Conservation (phyloP, 1,140 invertebrate genomes). For the Ceratitis capitata region DNA sequence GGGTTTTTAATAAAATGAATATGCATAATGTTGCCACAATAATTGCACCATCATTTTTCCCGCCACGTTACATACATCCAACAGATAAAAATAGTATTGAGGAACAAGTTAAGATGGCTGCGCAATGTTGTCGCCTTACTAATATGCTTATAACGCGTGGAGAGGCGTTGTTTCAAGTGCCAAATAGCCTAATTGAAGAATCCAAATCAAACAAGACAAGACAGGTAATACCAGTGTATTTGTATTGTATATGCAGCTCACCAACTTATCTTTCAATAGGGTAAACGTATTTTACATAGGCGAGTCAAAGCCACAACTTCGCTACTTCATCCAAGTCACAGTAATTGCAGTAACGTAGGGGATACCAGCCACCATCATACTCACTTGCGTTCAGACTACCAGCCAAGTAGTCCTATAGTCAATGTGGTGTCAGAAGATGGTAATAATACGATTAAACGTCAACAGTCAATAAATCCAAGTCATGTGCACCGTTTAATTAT, state of each 20-base stretch:
- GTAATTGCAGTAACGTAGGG: conserved; percentile 30
- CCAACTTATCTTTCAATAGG: conserved; percentile 45
- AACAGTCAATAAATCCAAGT: conserved; percentile 55
- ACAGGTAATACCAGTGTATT: conserved; percentile 47
- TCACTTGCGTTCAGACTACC: background rate
- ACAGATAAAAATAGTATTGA: conserved; percentile 67
- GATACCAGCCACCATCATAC: conserved; percentile 41
- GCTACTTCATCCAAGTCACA: conserved; percentile 42
- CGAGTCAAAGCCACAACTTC: conserved; percentile 44
- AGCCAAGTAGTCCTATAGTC: conserved; percentile 38
- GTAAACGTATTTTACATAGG: conserved; percentile 53
- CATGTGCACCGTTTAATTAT: conserved; percentile 58
- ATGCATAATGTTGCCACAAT: conserved; percentile 93
- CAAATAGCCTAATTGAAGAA: conserved; percentile 75
- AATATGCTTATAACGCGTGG: conserved; percentile 79
- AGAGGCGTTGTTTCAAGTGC: conserved; percentile 82
- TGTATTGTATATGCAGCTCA: background rate
- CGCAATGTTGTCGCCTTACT: conserved; percentile 82
- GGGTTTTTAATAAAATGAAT: conserved; percentile 86
- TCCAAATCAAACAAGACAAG: conserved; percentile 70
- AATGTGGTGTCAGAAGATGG: conserved; percentile 27
- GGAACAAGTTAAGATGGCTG: conserved; percentile 83
- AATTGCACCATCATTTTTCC: conserved; percentile 89
- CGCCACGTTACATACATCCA: conserved; percentile 69
- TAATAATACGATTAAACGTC: conserved; percentile 43